Base-by-base conservation (phyloP, 2,888 invertebrate genomes). In the Melanchra persicariae region DNA sequence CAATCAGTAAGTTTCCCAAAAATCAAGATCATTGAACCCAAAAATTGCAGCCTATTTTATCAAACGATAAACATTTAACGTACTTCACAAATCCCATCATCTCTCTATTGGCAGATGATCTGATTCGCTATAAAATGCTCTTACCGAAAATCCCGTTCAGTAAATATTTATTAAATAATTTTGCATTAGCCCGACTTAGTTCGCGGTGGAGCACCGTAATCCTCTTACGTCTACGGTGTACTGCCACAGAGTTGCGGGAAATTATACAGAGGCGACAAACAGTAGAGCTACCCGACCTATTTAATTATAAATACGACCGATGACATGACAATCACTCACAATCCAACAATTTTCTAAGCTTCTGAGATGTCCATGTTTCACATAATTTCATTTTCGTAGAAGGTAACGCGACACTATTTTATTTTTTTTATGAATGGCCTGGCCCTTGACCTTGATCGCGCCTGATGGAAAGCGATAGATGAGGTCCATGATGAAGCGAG, bases 151-250 rank as follows among this genome's bases (percentile, higher is more conserved):
- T 72, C 77, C 73, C 75, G 74, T 79, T 80, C 77, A 81, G 87
- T 82, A 86, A 89, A 89, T 89, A 89, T 88, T 88, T 90, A 89
- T 87, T 89, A 89, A 89, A 90, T 88, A 86, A 89, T 90, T 88
- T 89, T 85, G 89, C 87, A 86, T 88, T 84, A 87, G 87, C 85
- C 76, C 82, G 79, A 85, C 86, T 87, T 85, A 86, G 87, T 84
- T 85, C 79, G 84, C 83, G 83, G 86, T 79, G 81, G 80, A 81
- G 88, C 88, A 87, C 86, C 86, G 82, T 89, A 90, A 90, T 90
- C 90, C 89, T 87, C 90, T 90, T 90, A 90, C 71, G 88, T 89
- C 84, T 86, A 82, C 88, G 82, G 83, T 87, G 85, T 83, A 81
- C 78, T 9, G 26, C 4, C 81, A 74, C 17, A 81, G 85, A 84